Base-by-base conservation (phyloP, 2,113 vertebrate genomes). In the Bungarus multicinctus region DNA sequence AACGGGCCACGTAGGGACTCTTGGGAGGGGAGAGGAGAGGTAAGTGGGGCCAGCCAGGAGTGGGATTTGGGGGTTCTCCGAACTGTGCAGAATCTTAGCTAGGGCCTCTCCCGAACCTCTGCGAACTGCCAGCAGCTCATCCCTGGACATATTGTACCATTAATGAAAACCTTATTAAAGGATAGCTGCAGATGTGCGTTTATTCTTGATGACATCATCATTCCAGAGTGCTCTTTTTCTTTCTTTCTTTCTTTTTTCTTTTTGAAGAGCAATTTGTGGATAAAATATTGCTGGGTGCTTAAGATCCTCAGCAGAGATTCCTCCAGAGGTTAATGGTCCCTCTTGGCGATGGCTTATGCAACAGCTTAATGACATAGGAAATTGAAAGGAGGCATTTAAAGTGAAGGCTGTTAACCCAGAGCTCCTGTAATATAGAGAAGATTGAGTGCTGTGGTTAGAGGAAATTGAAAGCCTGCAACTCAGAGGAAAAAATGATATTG, bases 291-390 rank as follows among this genome's bases (percentile, higher is more conserved):
- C 88, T 87, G 88, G 45, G 10, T 0, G 0, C 88, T 11, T 1
- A 60, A 91, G 53, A 90, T 90, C 93, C 93, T 69, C 87, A 92
- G 89, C 90, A 94, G 89, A 93, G 95, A 93, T 87, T 95, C 81
- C 93, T 94, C 64, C 89, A 89, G 86, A 90, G 93, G 93, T 94
- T 96, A 96, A 95, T 95, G 94, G 90, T 95, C 94, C 60, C 57
- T 93, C 95, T 92, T 91, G 93, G 27, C 53, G 91, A 55, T 43
- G 88, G 30, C 92, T 94, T 94, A 89, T 89, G 88, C 39, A 94
- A 89, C 11, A 50, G 90, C 64, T 2, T 45, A 58, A 92, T 90
- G 90, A 89, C 1, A 89, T 74, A n/a, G 92, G 92, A 88, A 81
- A 94, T 93, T 57, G 23, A 93, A 87, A 55, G 30, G 60, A 8